These are phyloP conservation scores for Rotaria sp. DNA, from an alignment of 2,888 invertebrate species.

Conservation along the genomic window DNA sequence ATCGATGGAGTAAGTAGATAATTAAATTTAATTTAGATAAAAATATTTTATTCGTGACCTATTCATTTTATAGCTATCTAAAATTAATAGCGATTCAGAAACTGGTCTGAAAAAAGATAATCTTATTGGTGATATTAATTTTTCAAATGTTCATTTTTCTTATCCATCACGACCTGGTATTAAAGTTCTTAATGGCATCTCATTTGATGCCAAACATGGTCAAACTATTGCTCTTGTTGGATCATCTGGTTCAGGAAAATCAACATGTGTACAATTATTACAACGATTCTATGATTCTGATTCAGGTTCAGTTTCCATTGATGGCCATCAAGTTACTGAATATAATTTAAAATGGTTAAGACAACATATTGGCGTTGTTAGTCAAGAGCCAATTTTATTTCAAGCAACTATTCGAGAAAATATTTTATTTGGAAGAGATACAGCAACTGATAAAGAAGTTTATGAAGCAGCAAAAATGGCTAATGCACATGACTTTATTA, in stretches of 20 bases:
- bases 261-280: conserved; percentile 50
- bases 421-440: conserved; percentile 49
- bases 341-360: conserved; percentile 56
- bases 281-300: conserved; percentile 54
- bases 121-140: not conserved
- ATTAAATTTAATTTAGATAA: not conserved
- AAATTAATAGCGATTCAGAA: not conserved
- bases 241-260: conserved; percentile 53
- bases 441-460: conserved; percentile 48
- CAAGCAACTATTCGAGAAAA: conserved; percentile 54
- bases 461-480: conserved; percentile 50
- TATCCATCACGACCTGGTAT: conserved; percentile 51
- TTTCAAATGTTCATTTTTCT: conserved; percentile 43
- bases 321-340: conserved; percentile 53
- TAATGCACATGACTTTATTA: conserved; percentile 54
- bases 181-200: conserved; percentile 51
- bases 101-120: not conserved
- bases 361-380: conserved; percentile 44
- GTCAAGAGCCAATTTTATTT: conserved; percentile 62
- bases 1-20: conserved; percentile 61
- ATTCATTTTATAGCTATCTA: not conserved
- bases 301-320: conserved; percentile 47
- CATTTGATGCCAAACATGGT: conserved; percentile 53
- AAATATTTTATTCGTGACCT: not conserved
- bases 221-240: conserved; percentile 53